phyloP scores from a whole-genome alignment of 1,140 invertebrate species.

The Holotrichia oblita region DNA sequence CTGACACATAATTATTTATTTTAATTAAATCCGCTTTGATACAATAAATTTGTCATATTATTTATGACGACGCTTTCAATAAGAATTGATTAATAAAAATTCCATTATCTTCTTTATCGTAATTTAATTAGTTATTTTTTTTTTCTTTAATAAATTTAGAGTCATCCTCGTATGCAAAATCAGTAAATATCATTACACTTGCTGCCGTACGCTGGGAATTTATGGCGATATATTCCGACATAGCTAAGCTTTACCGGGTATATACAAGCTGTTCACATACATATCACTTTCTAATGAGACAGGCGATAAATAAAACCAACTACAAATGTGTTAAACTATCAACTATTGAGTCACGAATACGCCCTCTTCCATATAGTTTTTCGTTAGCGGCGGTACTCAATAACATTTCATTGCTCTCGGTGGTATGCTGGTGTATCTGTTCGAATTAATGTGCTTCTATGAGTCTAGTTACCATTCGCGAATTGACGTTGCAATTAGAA shows the following conservation, averaged over 20 bases:
- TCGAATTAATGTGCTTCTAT: not conserved
- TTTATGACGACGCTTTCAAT: no score
- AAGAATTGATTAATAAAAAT: no score
- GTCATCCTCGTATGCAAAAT: slow-evolving; percentile 17
- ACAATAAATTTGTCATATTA: no score
- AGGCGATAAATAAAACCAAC: slow-evolving; percentile 48
- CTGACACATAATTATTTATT: no score
- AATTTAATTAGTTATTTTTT: no score
- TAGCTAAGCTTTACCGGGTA: not conserved
- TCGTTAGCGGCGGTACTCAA: not conserved
- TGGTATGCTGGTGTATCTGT: not conserved
- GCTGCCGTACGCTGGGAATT: slow-evolving; percentile 18
- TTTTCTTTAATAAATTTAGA: no score
- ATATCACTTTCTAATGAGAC: slow-evolving; percentile 51
- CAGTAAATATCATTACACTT: slow-evolving; percentile 20
- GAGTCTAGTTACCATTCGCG: not conserved
- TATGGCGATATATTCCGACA: not conserved
- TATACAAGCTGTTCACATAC: slow-evolving; percentile 45
- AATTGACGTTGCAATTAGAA: not conserved
- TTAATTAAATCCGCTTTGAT: no score
- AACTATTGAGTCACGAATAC: slow-evolving; percentile 46
- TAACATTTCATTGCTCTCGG: slow-evolving; percentile 20
- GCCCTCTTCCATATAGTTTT: slow-evolving; percentile 40
- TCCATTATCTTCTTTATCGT: no score
- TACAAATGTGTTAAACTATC: slow-evolving; percentile 46